Evolutionary conservation across 2,888 invertebrate genomes (phyloP), one percentile per base, ranked within the genome.

Genomic region (Gisinianus flammeolus): DNA sequence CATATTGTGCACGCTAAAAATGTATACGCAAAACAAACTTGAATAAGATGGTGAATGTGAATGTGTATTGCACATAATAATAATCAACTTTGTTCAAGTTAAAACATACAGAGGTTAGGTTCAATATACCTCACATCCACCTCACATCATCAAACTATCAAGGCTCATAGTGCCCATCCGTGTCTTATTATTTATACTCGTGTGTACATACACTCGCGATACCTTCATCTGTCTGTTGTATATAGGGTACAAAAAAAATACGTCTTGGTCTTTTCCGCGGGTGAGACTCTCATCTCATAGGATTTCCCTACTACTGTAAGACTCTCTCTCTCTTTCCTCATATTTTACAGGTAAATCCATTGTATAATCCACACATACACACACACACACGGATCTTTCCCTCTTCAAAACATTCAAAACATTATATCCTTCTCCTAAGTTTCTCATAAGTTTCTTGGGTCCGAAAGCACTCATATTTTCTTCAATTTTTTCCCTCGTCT

Each of bases 111-210:
- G 64, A 64, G 28, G 72, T 56, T 56, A 72, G 58, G 72, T 72
- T 72, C 72, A 72, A 72, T 72, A 72, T 58, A 72, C 72, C 64
- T 28, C 28, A 19, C 16, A 44, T 44, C 19, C 44, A 44, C 44
- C 44, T 16, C 2, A 26, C 24, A 8, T 58, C 58, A 3, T 58
- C 58, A 3, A 58, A 58, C 58, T 58, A 8, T 58, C 24, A 5
- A 28, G 64, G 28, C 4, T 64, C 28, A 26, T 28, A n/a, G 1
- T 26, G 0, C 22, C 2, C 22, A 22, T 64, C 64, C 64, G 26
- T 64, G 26, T 64, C 64, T 64, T 64, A 8, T 64, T 64, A 64
- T 64, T 64, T 56, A 22, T 6, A 2, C 44, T 4, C 44, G 12
- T 44, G 44, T 19, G n/a, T n/a, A n/a, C n/a, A n/a, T n/a, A n/a